Conservation (phyloP, 2,797 vertebrate genomes). For the Melanotaenia nigrans region DNA sequence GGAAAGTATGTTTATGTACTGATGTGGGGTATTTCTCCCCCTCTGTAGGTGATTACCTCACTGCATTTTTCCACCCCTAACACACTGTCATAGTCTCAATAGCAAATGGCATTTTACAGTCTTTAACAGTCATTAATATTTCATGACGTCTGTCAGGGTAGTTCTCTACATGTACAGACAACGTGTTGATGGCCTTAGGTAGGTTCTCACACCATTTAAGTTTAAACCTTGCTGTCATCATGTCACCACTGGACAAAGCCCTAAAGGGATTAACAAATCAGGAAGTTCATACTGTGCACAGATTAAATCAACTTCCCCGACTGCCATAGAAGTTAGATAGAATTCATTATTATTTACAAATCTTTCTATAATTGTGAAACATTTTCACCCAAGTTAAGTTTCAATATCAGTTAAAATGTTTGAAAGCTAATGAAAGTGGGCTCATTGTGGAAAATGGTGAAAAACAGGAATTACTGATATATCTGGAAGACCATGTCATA, state of each 20-base stretch:
- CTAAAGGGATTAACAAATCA: slow-evolving; percentile 66
- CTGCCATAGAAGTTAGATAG: slow-evolving; percentile 45
- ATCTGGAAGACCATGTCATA: no score
- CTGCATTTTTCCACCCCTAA: slow-evolving; percentile 12
- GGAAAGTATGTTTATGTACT: slow-evolving; percentile 53
- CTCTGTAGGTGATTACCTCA: slow-evolving; percentile 25
- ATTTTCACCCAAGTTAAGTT: neutral
- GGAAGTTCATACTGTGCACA: slow-evolving; percentile 18
- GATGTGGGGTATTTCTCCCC: neutral
- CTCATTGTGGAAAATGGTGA: no score
- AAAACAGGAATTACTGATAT: no score
- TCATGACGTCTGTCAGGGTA: slow-evolving; percentile 53
- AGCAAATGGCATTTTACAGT: slow-evolving; percentile 46
- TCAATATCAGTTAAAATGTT: neutral
- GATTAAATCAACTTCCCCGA: slow-evolving; percentile 53
- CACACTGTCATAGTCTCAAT: slow-evolving; percentile 33
- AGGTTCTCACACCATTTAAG: slow-evolving; percentile 52
- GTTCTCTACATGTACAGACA: slow-evolving; percentile 18
- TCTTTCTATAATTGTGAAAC: no score
- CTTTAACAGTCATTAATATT: slow-evolving; percentile 67
- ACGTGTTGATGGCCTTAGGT: slow-evolving; percentile 28
- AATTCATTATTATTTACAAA: slow-evolving; percentile 20
- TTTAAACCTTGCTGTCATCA: slow-evolving; percentile 55
- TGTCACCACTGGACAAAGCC: slow-evolving; percentile 46
- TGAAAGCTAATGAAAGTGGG: neutral